Percentiles rank a stretch among this genome's conserved stretches.
Conservation (phyloP, 2,113 vertebrate species). For the Atrichornis clamosus region DNA sequence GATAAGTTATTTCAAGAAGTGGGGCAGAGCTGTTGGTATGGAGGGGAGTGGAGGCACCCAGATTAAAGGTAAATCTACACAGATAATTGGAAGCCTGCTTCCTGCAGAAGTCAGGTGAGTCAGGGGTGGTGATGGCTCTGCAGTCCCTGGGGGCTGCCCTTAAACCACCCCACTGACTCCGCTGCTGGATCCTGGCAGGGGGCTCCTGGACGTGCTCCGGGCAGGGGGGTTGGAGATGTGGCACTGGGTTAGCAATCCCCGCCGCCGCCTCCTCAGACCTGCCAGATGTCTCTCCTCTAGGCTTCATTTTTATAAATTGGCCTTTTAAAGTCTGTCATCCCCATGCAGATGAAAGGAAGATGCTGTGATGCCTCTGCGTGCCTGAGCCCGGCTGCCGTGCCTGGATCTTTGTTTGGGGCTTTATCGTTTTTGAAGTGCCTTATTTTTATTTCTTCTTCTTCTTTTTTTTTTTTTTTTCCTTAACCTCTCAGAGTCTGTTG, state of each 20-base stretch:
- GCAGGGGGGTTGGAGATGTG: neutral
- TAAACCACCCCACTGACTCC: neutral
- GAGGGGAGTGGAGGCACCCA: neutral
- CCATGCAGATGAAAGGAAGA: constrained; percentile 30
- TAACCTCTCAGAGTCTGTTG: neutral
- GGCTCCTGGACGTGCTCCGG: neutral
- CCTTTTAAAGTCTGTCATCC: constrained; percentile 52
- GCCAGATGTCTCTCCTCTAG: constrained; percentile 24
- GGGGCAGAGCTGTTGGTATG: constrained; percentile 28
- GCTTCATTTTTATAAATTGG: constrained; percentile 37
- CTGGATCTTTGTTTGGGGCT: neutral
- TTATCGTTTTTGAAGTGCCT: neutral
- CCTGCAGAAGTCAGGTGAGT: neutral
- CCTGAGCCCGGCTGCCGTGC: neutral
- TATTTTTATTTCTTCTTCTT: fast-evolving
- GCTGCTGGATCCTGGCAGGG: neutral
- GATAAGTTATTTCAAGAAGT: constrained; percentile 52
- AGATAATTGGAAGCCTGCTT: neutral
- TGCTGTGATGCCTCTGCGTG: neutral
- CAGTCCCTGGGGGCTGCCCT: neutral
- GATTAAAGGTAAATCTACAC: constrained; percentile 32
- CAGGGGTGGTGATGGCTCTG: neutral
- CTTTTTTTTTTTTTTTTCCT: fast-evolving
- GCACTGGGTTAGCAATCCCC: neutral
- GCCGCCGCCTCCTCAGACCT: neutral